Evolutionary conservation across 2,888 invertebrate genomes (phyloP).

Genomic region (Hydraecia micacea): DNA sequence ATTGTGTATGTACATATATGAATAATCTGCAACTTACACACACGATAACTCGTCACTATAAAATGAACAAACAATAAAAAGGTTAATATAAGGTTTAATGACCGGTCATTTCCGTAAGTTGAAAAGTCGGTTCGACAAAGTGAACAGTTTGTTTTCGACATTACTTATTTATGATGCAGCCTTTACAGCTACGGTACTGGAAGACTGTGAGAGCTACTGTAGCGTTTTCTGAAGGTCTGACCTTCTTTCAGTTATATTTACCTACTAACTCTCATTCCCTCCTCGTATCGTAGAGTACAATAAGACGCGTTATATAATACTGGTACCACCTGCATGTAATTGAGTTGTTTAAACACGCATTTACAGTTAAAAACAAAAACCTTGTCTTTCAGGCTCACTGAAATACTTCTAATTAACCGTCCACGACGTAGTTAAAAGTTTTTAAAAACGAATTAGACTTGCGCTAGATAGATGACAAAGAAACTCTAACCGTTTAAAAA

Average conservation of each 20-base stretch:
- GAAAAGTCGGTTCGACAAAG: slow-evolving; percentile 35
- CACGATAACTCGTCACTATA: background rate
- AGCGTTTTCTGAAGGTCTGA: background rate
- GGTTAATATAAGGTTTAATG: slow-evolving; percentile 6
- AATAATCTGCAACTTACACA: background rate
- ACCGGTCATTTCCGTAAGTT: slow-evolving; percentile 18
- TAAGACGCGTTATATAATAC: background rate
- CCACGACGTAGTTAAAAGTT: slow-evolving; percentile 74
- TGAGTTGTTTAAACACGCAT: background rate
- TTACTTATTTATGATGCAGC: slow-evolving; percentile 64
- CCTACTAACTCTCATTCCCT: background rate
- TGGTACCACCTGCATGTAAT: background rate
- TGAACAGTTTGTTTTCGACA: slow-evolving; percentile 63
- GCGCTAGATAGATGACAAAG: slow-evolving; percentile 79
- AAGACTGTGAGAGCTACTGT: slow-evolving; percentile 2
- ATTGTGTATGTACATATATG: background rate
- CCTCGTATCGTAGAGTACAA: background rate
- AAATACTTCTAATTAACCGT: slow-evolving; percentile 74
- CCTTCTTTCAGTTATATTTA: background rate
- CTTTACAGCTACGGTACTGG: slow-evolving; percentile 46
- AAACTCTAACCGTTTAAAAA: slow-evolving; percentile 83
- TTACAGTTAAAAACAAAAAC: background rate
- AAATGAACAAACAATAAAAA: background rate
- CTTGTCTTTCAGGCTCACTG: slow-evolving; percentile 1
- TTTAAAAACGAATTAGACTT: slow-evolving; percentile 77